Percentiles rank a stretch among this genome's conserved stretches.
Conservation (phyloP, 2,888 invertebrate genomes). For the Rhagonycha lutea region DNA sequence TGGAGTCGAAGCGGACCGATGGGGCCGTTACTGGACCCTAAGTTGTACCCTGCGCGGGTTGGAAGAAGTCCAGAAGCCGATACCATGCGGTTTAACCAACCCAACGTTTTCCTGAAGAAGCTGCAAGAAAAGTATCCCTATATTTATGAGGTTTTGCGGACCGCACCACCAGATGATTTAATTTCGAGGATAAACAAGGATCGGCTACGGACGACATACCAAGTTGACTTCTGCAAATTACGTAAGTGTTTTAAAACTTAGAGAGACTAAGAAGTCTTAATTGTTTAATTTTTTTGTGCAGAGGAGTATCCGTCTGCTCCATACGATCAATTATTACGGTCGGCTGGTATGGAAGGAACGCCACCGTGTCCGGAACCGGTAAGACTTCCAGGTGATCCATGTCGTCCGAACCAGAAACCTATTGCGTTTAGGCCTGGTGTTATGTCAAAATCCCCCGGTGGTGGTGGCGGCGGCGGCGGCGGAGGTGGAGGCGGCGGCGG, state of each 20-base stretch:
- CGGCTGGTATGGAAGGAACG: conserved; percentile 60
- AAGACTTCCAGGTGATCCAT: conserved; percentile 63
- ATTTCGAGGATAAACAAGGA: conserved; percentile 66
- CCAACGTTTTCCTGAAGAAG: conserved; percentile 66
- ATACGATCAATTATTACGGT: conserved; percentile 62
- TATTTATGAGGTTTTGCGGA: conserved; percentile 65
- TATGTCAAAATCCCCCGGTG: conserved; percentile 16
- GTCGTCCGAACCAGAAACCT: conserved; percentile 59
- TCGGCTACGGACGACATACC: conserved; percentile 65
- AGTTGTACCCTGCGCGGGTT: conserved; percentile 63
- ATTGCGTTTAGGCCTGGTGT: conserved; percentile 39
- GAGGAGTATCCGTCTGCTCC: conserved; percentile 60
- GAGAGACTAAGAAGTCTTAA: not conserved
- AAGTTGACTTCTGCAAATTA: conserved; percentile 61
- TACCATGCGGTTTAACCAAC: conserved; percentile 61
- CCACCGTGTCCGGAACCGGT: conserved; percentile 63
- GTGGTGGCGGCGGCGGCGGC: conserved; percentile 35
- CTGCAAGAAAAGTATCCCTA: conserved; percentile 67
- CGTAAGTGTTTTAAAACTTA: conserved; percentile 44
- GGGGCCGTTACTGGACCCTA: conserved; percentile 66
- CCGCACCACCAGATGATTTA: conserved; percentile 62
- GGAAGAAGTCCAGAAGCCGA: conserved; percentile 62
- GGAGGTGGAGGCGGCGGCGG: conserved; percentile 34
- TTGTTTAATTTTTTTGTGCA: conserved; percentile 26
- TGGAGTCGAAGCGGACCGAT: conserved; percentile 60